A percentile compares a stretch with the other conserved stretches of the same genome.
Conservation (phyloP, 2,888 invertebrate genomes). For the Cecidostiba fungosa region DNA sequence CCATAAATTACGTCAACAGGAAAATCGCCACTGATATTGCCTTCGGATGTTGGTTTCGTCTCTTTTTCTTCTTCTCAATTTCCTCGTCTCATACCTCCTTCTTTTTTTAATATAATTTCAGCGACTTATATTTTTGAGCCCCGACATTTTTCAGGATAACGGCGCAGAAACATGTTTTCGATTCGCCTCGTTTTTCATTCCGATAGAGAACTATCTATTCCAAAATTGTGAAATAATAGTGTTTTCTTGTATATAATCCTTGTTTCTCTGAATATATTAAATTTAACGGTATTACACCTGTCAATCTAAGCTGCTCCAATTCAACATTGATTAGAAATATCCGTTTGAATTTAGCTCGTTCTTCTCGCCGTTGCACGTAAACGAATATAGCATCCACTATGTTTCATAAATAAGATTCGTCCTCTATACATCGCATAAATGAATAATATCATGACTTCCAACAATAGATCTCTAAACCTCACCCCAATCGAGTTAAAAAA, state of each 20-base stretch:
- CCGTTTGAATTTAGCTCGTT: not conserved
- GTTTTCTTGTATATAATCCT: not conserved
- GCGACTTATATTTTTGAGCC: constrained; percentile 50
- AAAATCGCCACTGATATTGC: constrained; percentile 45
- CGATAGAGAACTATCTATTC: constrained; percentile 34
- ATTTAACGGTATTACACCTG: not conserved
- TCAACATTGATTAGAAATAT: not conserved
- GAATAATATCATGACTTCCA: not conserved
- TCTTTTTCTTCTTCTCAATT: not conserved
- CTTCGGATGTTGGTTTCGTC: not conserved
- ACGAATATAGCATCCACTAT: too few species aligned
- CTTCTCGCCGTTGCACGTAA: too few species aligned
- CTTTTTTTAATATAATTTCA: constrained; percentile 36
- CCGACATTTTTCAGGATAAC: constrained; percentile 53
- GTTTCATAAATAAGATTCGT: not conserved
- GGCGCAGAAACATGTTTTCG: constrained; percentile 46
- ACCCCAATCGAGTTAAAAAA: constrained; percentile 5
- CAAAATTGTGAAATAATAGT: not conserved
- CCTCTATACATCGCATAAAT: too few species aligned
- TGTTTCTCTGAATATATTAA: constrained; percentile 18
- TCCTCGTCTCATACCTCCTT: not conserved
- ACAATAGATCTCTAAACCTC: too few species aligned
- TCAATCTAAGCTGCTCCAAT: not conserved
- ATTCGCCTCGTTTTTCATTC: constrained; percentile 29
- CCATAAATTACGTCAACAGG: constrained; percentile 46